Base-by-base conservation (phyloP, 2,113 vertebrate genomes). In the Lutjanus erythropterus region DNA sequence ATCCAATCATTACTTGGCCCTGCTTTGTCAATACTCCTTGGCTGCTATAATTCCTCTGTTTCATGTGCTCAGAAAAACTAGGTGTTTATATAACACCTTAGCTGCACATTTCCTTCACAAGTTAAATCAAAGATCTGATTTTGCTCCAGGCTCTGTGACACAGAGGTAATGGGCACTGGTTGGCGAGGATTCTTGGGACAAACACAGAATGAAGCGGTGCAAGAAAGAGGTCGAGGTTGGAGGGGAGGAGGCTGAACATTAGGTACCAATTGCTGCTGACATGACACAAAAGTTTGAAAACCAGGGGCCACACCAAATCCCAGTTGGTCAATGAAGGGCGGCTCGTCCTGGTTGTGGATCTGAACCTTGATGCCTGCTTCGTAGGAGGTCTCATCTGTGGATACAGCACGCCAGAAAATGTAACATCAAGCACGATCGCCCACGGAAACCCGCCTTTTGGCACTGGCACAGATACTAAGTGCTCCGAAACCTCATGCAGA, bases 241-340 rank as follows among this genome's bases (percentile, higher is more conserved):
- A 33, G 72, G 60, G 71, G 62, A 80, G 49, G 85, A 93, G 84
- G 90, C 80, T 71, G 80, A 92, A 86, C 39, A 1, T 91, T 86
- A 89, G 87, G 87, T 96, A 96, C 95, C 95, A 94, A 93, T 95
- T 96, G 95, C 86, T 96, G 94, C 89, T 96, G 95, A 91, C 94
- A 95, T 90, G 95, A 96, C 88, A 95, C 98, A 25, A 99, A 99
- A 52, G 98, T 99, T 95, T 99, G 95, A 95, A 96, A 96, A 86
- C 95, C 95, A 81, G 95, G 95, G 71, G 95, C 94, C 88, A 95
- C 95, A 91, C 95, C 95, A 86, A 96, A 96, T 85, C 95, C 95
- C 91, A 96, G 95, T 78, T 96, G 94, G 85, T 96, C 95, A 89
- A 96, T 96, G 93, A 95, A 96, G 82, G 95, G 95, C 9, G 95